Percentiles rank a stretch among this genome's conserved stretches.
Conservation (phyloP, 2,113 vertebrate species). For the Albula goreensis region DNA sequence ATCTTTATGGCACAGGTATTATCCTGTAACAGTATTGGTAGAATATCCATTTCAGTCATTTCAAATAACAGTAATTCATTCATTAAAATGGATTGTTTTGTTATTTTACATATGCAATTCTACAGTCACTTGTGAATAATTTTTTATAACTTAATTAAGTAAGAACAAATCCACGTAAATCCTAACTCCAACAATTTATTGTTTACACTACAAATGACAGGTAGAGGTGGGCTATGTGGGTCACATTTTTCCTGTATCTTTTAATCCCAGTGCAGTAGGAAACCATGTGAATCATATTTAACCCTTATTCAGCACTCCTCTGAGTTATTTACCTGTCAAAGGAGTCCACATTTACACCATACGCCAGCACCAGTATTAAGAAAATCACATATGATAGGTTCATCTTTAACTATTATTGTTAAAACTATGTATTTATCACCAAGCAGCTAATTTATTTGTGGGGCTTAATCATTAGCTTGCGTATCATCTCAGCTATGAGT, state of each 20-base stretch:
- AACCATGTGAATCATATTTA: not conserved
- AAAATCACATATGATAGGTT: not conserved
- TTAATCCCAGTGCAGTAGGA: not conserved
- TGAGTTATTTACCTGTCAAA: constrained; percentile 16
- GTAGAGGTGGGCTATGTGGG: not conserved
- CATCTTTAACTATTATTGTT: not conserved
- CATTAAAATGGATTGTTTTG: not conserved
- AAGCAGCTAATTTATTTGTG: not conserved
- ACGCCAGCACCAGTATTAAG: no score
- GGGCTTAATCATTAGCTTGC: not conserved
- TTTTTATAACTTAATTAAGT: not conserved
- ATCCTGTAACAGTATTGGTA: constrained; percentile 13
- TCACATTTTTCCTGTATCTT: not conserved
- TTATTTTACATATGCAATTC: constrained; percentile 13
- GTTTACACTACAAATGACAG: not conserved
- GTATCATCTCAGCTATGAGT: not conserved
- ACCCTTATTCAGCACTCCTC: not conserved
- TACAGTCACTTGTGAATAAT: not conserved
- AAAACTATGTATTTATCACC: not conserved
- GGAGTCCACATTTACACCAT: no score
- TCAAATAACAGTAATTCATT: constrained; percentile 6
- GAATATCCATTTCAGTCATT: not conserved
- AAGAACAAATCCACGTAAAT: not conserved
- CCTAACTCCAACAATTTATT: not conserved
- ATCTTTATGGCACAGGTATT: not conserved